Evolutionary conservation across 2,797 vertebrate genomes (phyloP), one percentile per base, ranked within the genome.

Genomic region (Aphelocoma californica): DNA sequence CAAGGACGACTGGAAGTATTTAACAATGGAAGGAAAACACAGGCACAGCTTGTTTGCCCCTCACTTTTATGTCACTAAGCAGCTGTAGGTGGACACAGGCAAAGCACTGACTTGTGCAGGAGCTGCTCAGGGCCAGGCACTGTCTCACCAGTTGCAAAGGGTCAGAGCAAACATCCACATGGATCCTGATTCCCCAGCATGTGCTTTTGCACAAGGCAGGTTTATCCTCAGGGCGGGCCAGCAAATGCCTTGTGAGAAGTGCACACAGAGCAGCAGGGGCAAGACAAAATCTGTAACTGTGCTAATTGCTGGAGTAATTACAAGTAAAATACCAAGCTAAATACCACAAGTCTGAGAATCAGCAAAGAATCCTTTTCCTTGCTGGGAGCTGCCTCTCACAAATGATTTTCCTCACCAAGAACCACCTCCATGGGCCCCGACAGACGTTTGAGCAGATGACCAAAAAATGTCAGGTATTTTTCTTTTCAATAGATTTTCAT

Each of bases 291-390:
- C 78, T 79, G 60, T 56, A 81, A 48, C 82, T 31, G 67, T 5
- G 4, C 92, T 90, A 94, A 95, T 87, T 92, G 81, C 64, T 56
- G 47, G 42, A 73, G 58, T 65, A 95, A 96, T 90, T 96, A 90
- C 73, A 87, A 90, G 62, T 32, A 42, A 66, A 84, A 92, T 64
- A 69, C 15, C 38, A 51, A 82, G 80, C 61, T 71, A 56, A 92
- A 92, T 78, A 82, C 26, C 80, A 73, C 65, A 80, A 74, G 34
- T 26, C 57, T 80, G 85, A 88, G 78, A 74, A 88, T 48, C 47
- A 73, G 80, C 82, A 80, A 72, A 88, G 71, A 77, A 62, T 3
- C 17, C 40, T 67, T 19, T 23, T 58, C 29, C 69, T 81, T 78
- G 65, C 65, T 10, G 3, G 53, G 61, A 86, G 72, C 42, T 5